These are phyloP conservation scores for Camponotus vicinus DNA, from an alignment of 1,140 invertebrate species.

Conservation along the genomic window DNA sequence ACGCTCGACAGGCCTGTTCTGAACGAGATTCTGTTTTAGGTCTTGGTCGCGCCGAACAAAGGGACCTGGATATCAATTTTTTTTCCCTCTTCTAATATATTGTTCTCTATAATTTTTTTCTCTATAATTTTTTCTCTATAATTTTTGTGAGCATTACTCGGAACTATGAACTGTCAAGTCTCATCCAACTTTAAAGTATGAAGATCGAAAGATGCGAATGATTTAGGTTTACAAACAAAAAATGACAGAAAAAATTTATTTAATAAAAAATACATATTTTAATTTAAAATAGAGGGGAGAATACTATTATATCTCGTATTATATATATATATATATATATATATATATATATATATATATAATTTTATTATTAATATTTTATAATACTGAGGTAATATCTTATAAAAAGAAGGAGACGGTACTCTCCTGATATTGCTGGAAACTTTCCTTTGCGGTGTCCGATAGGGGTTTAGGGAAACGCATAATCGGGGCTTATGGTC, in stretches of 20 bases:
- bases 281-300: too few relatives aligned
- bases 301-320: background rate
- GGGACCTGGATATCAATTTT: background rate
- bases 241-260: too few relatives aligned
- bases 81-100: background rate
- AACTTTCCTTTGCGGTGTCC: conserved; percentile 35
- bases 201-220: background rate
- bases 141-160: background rate
- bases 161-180: background rate
- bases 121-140: too few relatives aligned
- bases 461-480: conserved; percentile 31
- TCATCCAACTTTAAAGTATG: background rate
- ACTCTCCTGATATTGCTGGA: background rate
- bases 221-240: background rate
- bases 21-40: conserved; percentile 19
- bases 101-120: too few relatives aligned
- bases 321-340: too few relatives aligned
- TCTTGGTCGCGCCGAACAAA: background rate
- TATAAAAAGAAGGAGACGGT: background rate
- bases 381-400: background rate
- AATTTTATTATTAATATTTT: background rate
- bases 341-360: background rate
- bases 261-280: too few relatives aligned
- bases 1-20: background rate
- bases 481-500: conserved; percentile 51